phyloP scores from a whole-genome alignment of 1,140 invertebrate genomes.

The Zaprionus camerounensis region DNA sequence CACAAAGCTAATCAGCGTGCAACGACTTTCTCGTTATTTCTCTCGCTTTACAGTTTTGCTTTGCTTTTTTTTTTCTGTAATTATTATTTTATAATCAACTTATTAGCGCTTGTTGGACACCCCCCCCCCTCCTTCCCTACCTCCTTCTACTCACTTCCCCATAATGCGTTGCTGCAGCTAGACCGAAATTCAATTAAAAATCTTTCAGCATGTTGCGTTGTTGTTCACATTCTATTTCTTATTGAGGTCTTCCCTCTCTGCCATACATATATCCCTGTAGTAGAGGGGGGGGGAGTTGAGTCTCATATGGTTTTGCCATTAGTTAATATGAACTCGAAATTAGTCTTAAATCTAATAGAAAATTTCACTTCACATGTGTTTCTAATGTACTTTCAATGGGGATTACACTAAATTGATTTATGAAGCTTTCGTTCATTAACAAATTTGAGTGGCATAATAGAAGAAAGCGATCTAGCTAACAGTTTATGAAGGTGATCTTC shows the following conservation, averaged over 20 bases:
- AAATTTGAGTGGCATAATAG: not conserved
- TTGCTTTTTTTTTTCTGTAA: conserved; percentile 54
- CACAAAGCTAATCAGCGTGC: conserved; percentile 81
- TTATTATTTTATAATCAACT: conserved; percentile 82
- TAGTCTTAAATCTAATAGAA: conserved; percentile 42
- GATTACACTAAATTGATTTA: not conserved
- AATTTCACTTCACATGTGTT: conserved; percentile 9
- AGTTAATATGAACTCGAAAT: conserved; percentile 39
- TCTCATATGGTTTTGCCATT: conserved; percentile 31
- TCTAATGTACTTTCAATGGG: conserved; percentile 3
- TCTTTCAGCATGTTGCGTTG: conserved; percentile 47
- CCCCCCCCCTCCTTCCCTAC: not conserved
- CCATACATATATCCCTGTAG: conserved; percentile 8
- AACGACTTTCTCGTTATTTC: conserved; percentile 77
- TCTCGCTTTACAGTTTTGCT: conserved; percentile 16
- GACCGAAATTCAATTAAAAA: conserved; percentile 77
- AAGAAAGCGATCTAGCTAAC: not conserved
- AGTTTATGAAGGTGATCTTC: too few species aligned
- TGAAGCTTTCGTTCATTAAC: not conserved
- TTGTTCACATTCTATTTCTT: conserved; percentile 79
- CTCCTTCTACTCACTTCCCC: not conserved
- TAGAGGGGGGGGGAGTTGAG: not conserved
- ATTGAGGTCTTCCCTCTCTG: conserved; percentile 54
- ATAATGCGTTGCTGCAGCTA: conserved; percentile 50
- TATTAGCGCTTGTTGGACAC: conserved; percentile 61